Evolutionary conservation across 2,113 vertebrate species (phyloP).

Genomic region (Panthera leo): DNA sequence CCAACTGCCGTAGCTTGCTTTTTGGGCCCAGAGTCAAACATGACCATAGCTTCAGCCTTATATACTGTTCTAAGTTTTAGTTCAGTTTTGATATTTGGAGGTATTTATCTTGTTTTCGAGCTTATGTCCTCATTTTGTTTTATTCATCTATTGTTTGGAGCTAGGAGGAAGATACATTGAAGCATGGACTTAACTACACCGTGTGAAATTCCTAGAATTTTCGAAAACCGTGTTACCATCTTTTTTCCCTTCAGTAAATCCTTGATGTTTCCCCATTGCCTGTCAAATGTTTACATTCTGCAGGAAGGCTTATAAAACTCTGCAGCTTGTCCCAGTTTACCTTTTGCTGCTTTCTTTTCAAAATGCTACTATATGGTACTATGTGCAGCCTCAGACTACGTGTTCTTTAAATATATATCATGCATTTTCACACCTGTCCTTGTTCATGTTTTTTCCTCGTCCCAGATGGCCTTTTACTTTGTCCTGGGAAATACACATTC

Average conservation of each 20-base stretch:
- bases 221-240: not conserved
- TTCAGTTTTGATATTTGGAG: not conserved
- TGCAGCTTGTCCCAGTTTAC: not conserved
- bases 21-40: not conserved
- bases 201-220: not conserved
- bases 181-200: not conserved
- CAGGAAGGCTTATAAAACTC: not conserved
- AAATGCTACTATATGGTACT: not conserved
- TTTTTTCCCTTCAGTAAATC: not conserved
- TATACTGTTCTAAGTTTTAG: not conserved
- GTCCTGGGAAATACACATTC: not conserved
- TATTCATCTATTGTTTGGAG: not conserved
- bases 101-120: not conserved
- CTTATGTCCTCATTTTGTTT: not conserved
- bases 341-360: not conserved
- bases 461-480: not conserved
- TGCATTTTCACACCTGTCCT: not conserved
- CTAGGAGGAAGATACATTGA: not conserved
- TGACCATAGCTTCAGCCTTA: not conserved
- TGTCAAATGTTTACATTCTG: conserved; percentile 24
- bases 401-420: not conserved
- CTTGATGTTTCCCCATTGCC: not conserved
- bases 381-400: not conserved
- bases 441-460: not conserved
- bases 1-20: not conserved